Evolutionary conservation across 1,140 invertebrate genomes (phyloP).

Genomic region (Colletes latitarsis): DNA sequence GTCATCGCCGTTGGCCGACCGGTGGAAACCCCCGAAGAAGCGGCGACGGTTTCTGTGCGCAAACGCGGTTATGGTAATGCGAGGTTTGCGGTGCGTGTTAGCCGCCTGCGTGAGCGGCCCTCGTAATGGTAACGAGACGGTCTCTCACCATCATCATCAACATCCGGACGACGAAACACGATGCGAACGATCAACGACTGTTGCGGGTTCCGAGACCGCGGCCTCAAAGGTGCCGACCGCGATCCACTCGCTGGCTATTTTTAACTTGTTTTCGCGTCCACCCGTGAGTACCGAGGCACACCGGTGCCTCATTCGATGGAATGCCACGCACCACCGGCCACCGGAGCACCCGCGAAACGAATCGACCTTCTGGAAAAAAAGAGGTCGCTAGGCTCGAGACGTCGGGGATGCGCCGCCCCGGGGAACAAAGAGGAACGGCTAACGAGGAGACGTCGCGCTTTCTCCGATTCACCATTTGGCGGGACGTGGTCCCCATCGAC

Average conservation of each 20-base stretch:
- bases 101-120: conserved; percentile 61
- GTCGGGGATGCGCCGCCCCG: not conserved
- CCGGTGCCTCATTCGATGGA: conserved; percentile 48
- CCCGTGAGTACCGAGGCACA: conserved; percentile 19
- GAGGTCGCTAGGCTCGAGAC: not conserved
- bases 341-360: conserved; percentile 51
- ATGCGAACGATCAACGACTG: conserved; percentile 69
- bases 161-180: conserved; percentile 69
- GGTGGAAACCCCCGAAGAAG: conserved; percentile 34
- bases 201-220: conserved; percentile 42
- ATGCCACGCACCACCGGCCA: conserved; percentile 64
- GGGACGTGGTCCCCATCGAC: no score
- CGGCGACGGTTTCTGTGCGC: conserved; percentile 44
- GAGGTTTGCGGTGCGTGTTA: conserved; percentile 66
- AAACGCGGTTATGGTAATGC: conserved; percentile 67
- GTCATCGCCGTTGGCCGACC: not conserved
- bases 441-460: not conserved
- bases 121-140: conserved; percentile 71
- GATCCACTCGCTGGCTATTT: conserved; percentile 61
- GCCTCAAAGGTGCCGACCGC: conserved; percentile 66
- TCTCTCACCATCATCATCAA: conserved; percentile 72
- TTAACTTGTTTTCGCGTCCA: conserved; percentile 67
- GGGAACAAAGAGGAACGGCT: not conserved
- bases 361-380: conserved; percentile 40
- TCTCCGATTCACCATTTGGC: not conserved